Evolutionary conservation across 2,888 invertebrate genomes (phyloP), one percentile per base, ranked within the genome.

Genomic region (Lamellibrachia columna): DNA sequence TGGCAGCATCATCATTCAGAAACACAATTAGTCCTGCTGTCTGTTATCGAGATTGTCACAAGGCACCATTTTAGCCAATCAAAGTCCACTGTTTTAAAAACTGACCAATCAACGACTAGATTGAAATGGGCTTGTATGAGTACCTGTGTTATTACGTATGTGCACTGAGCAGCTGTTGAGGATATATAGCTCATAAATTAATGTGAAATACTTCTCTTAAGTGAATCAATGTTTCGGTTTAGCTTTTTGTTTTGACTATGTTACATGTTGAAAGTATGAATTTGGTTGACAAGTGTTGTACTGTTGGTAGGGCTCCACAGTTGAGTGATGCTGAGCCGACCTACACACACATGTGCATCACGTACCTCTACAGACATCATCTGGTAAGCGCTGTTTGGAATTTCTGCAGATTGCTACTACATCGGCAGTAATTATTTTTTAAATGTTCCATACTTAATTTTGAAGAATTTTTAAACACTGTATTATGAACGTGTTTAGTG

Each of bases 261-360:
- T 52, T 52, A 91, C n/a, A 28, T 52, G 40, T n/a, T 91, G 91
- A 91, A 91, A 22, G 9, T 91, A 52, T 91, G 40, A n/a, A 52
- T 52, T 52, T 91, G 40, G 11, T 91, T 6, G 52, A 53, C 9
- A 55, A 53, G 22, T 53, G 40, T 91, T 91, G n/a, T 53, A 91
- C 53, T 91, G 7, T 91, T 53, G 15, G n/a, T 52, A 91, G 53
- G 75, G 55, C 22, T 95, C 98, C 98, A 96, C 98, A 98, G 97
- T 97, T 99, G 94, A 98, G 98, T 94, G 97, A 98, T 95, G 99
- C 99, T 92, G 98, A 98, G 96, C 99, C 99, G 92, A 99, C 99
- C 0, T 97, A 97, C 95, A 99, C 99, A 53, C 99, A 99, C 97
- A 99, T 99, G 99, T 98, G 99, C 93, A 97, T 99, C 92, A 98